Evolutionary conservation across 2,113 vertebrate species (phyloP).

Genomic region (Lampris megalopsis): DNA sequence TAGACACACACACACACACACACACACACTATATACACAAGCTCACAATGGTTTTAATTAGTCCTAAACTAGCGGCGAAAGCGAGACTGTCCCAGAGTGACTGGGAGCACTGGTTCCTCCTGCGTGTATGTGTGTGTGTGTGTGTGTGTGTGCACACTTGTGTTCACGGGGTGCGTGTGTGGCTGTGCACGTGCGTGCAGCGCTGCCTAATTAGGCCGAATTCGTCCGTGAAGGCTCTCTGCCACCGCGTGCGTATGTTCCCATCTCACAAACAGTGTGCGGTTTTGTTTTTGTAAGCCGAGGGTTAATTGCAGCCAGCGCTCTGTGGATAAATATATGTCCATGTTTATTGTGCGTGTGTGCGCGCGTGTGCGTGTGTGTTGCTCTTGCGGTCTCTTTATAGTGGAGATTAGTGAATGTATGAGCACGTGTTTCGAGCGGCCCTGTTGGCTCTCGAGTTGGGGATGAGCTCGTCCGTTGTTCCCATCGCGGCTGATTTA

Average conservation of each 20-base stretch:
- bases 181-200: slow-evolving; percentile 32
- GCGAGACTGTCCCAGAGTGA: slow-evolving; percentile 75
- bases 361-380: slow-evolving; percentile 25
- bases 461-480: too few species aligned
- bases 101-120: slow-evolving; percentile 62
- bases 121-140: slow-evolving; percentile 42
- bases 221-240: slow-evolving; percentile 73
- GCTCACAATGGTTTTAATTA: slow-evolving; percentile 82
- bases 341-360: slow-evolving; percentile 12
- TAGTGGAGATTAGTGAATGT: background rate
- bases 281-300: slow-evolving; percentile 76
- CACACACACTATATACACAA: slow-evolving; percentile 33
- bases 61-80: slow-evolving; percentile 80
- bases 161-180: slow-evolving; percentile 27
- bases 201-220: slow-evolving; percentile 82
- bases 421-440: background rate
- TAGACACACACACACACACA: slow-evolving; percentile 37
- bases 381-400: background rate
- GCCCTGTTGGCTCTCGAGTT: too few species aligned
- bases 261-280: slow-evolving; percentile 71
- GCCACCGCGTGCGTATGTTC: slow-evolving; percentile 72
- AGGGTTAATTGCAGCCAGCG: slow-evolving; percentile 78
- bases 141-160: slow-evolving; percentile 31
- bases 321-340: slow-evolving; percentile 57
- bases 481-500: too few species aligned